Conservation (phyloP, 2,888 invertebrate species). For the Tetheella fluctuosa region DNA sequence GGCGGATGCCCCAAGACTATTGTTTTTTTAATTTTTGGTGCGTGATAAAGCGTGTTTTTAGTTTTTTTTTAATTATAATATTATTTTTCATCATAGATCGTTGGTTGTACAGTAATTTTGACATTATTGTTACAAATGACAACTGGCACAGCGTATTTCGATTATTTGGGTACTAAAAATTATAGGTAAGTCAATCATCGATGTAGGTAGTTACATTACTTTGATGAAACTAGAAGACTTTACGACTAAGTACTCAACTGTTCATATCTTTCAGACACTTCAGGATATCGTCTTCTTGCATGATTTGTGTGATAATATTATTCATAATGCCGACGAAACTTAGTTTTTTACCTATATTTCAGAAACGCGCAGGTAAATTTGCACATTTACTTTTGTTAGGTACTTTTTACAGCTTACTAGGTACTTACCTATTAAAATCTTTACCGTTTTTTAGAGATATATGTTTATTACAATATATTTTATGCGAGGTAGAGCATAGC, state of each 20-base stretch:
- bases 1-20: too few relatives aligned
- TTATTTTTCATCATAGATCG: conserved; percentile 32
- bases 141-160: conserved; percentile 35
- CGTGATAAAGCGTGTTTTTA: too few relatives aligned
- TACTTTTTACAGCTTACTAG: neutral
- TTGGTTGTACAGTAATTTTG: conserved; percentile 33
- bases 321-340: conserved; percentile 56
- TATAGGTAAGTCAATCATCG: conserved; percentile 33
- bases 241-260: neutral
- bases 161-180: conserved; percentile 18
- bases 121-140: conserved; percentile 45
- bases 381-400: neutral
- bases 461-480: too few relatives aligned
- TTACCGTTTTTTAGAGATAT: too few relatives aligned
- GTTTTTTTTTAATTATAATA: too few relatives aligned
- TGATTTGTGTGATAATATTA: conserved; percentile 52
- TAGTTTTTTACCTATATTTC: conserved; percentile 55
- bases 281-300: conserved; percentile 48
- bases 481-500: too few relatives aligned
- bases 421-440: too few relatives aligned
- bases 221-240: too few relatives aligned
- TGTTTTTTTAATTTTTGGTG: too few relatives aligned
- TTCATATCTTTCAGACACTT: conserved; percentile 47
- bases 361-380: conserved; percentile 42
- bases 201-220: too few relatives aligned